Base-by-base conservation (phyloP, 2,888 invertebrate species). In the Mythimna pallens region DNA sequence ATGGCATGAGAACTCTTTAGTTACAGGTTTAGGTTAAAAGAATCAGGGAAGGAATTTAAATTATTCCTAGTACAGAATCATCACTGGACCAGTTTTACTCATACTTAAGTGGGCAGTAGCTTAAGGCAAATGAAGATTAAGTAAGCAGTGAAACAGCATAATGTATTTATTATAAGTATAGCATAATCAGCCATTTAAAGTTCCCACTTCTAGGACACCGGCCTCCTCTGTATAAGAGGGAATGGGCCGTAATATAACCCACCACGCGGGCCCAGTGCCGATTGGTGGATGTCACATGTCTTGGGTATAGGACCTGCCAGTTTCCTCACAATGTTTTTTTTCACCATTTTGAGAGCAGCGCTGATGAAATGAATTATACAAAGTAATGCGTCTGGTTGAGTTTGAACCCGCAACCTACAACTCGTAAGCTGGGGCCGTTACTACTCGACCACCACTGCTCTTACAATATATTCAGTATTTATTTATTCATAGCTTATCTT, bases 21-120 rank as follows among this genome's bases (percentile, higher is more conserved):
- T 5, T 7, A n/a, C 17, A n/a, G n/a, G n/a, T n/a, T n/a, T n/a
- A n/a, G 7, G 40, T 3, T 54, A 22, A 25, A 12, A 36, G 25
- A 43, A n/a, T 54, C 40, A 12, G 17, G 50, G 9, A n/a, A 52
- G 50, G n/a, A 52, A 52, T 52, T n/a, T 62, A 43, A 74, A 54
- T 74, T 9, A 25, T 25, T 75, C 43, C 20, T 36, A 30, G 34
- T 75, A 64, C 43, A 14, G 34, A 74, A n/a, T n/a, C 36, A 43
- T 30, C n/a, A 3, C 12, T 14, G n/a, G 2, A 36, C 12, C 7
- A 17, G 10, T 25, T 6, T 2, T 8, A 1, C 17, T 47, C 0
- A 3, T 25, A 36, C 6, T 2, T 12, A 59, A 20, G 8, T 36
- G 20, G 14, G 43, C 12, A 22, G 20, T 8, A 40, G 30, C 22